Percentiles rank a stretch among this genome's conserved stretches.
These are phyloP conservation scores for Anastrepha ludens DNA, from an alignment of 1,140 invertebrate genomes.

Conservation along the genomic window DNA sequence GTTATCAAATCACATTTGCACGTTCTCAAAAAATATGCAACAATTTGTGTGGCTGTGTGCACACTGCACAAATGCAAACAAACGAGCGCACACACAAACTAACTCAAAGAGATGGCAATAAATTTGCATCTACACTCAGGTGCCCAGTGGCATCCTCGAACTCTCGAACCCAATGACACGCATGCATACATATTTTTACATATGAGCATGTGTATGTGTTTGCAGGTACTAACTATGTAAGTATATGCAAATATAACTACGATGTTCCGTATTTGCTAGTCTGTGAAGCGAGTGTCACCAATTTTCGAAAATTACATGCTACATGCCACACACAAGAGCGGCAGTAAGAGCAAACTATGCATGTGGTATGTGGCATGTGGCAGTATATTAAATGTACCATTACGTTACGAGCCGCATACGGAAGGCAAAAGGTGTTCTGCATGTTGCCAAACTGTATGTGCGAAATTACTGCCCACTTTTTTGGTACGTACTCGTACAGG, in stretches of 20 bases:
- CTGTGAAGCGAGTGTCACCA: constrained; percentile 42
- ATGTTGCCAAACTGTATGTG: not conserved
- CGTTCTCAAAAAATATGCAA: constrained; percentile 28
- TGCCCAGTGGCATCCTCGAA: not conserved
- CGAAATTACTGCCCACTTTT: not conserved
- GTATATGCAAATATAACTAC: constrained; percentile 4
- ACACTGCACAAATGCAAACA: not conserved
- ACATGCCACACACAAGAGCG: not conserved
- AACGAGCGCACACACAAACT: not conserved
- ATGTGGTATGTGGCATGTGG: not conserved
- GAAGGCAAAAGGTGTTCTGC: not conserved
- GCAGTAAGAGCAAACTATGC: not conserved
- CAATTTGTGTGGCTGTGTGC: not conserved
- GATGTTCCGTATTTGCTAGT: not conserved
- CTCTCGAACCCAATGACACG: not conserved
- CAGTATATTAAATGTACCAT: constrained; percentile 21
- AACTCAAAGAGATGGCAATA: not conserved
- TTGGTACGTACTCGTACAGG: no score
- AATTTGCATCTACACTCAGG: constrained; percentile 1
- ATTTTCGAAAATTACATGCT: constrained; percentile 41
- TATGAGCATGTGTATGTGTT: not conserved
- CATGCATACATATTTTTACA: not conserved
- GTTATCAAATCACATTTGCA: constrained; percentile 49
- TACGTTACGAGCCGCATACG: not conserved
- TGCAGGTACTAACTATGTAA: not conserved